phyloP scores from a whole-genome alignment of 35 echinoderm and acorn worm species.

The Acanthaster planci region DNA sequence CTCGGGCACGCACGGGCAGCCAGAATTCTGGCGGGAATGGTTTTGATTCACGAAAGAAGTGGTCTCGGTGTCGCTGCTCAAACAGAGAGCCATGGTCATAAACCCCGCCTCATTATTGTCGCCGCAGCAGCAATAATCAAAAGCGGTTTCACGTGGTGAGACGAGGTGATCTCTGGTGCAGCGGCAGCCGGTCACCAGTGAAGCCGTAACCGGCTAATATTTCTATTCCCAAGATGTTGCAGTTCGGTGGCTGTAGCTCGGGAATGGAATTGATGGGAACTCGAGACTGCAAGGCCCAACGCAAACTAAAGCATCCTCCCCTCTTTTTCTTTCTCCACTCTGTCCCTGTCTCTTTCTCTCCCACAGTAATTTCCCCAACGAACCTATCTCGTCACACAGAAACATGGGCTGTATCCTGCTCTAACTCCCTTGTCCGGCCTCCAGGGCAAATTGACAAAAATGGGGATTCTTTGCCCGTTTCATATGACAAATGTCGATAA shows the following conservation, averaged over 20 bases:
- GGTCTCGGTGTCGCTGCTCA: constrained; percentile 24
- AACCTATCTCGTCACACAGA: constrained; percentile 21
- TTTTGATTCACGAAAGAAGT: constrained; percentile 32
- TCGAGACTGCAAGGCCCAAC: not conserved
- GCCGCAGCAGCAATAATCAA: constrained; percentile 25
- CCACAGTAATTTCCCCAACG: constrained; percentile 9
- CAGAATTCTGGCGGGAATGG: constrained; percentile 1
- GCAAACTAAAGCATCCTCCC: constrained; percentile 26
- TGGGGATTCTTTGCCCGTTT: constrained; percentile 30
- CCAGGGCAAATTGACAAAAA: constrained; percentile 33
- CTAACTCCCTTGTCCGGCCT: constrained; percentile 27
- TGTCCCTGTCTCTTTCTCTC: not conserved
- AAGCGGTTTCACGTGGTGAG: constrained; percentile 20
- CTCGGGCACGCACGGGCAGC: not conserved
- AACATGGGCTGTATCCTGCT: constrained; percentile 20
- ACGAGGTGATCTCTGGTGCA: constrained; percentile 17
- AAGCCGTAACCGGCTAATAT: constrained; percentile 29
- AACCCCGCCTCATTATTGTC: constrained; percentile 26
- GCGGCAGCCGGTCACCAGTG: constrained; percentile 5
- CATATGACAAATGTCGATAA: constrained; percentile 31
- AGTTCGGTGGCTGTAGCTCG: not conserved
- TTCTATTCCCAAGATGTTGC: constrained; percentile 20
- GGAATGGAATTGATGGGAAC: constrained; percentile 21
- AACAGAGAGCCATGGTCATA: constrained; percentile 22
- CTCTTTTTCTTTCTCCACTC: not conserved